These are phyloP conservation scores for Rotaria socialis DNA, from an alignment of 2,888 invertebrate species.

Conservation along the genomic window DNA sequence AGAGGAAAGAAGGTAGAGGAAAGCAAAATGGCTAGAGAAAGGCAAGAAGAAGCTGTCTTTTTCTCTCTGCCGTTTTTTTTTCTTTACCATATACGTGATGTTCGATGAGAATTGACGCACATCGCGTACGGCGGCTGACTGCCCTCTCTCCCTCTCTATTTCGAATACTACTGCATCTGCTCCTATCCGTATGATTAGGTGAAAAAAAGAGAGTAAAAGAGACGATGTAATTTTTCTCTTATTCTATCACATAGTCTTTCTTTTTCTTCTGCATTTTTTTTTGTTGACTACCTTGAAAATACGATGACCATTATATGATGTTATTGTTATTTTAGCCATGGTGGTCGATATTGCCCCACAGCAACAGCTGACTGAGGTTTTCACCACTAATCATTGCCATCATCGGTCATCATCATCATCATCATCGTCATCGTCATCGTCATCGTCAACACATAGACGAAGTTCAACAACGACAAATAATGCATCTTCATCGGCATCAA, in stretches of 20 bases:
- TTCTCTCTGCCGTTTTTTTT: neutral
- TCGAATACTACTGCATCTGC: conserved; percentile 18
- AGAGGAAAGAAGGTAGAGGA: conserved; percentile 14
- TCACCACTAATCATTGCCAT: conserved; percentile 7
- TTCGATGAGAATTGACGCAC: conserved; percentile 25
- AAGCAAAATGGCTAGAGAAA: conserved; percentile 29
- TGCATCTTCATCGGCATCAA: neutral
- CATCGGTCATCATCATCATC: conserved; percentile 22
- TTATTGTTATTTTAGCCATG: conserved; percentile 26
- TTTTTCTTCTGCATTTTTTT: neutral
- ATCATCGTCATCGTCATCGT: conserved; percentile 10
- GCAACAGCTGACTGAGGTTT: conserved; percentile 22
- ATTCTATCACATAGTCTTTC: neutral
- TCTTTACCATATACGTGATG: conserved; percentile 18
- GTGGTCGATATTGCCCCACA: conserved; percentile 22
- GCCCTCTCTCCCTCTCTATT: conserved; percentile 16
- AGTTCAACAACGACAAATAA: neutral
- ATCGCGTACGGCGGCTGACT: conserved; percentile 16
- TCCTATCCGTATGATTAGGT: conserved; percentile 19
- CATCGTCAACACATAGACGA: conserved; percentile 25
- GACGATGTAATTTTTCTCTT: conserved; percentile 12
- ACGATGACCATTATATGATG: conserved; percentile 12
- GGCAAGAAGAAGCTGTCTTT: conserved; percentile 19
- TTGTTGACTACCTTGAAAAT: neutral
- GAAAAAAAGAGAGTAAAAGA: conserved; percentile 31